Conservation (phyloP, 1,140 invertebrate species). For the Cyrtorhinus lividipennis region DNA sequence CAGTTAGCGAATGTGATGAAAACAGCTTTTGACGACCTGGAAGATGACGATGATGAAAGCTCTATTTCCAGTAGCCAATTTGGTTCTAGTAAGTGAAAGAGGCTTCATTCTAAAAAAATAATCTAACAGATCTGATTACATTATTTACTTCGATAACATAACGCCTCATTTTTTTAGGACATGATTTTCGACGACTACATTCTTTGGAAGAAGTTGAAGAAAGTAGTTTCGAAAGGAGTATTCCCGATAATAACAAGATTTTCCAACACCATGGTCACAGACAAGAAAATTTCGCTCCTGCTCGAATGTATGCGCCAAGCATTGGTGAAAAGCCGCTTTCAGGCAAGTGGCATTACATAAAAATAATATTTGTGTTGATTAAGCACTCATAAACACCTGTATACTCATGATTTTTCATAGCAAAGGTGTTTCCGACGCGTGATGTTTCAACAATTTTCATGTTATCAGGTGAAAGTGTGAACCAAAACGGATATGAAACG, state of each 20-base stretch:
- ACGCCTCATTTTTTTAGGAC: no score
- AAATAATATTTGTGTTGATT: no score
- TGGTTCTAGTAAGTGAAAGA: conserved; percentile 8
- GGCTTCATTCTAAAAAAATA: no score
- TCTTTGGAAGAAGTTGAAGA: neutral
- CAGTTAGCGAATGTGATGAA: conserved; percentile 37
- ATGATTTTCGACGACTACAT: neutral
- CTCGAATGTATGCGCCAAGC: neutral
- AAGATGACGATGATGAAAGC: conserved; percentile 38
- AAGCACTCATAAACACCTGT: no score
- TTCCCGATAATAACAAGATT: neutral
- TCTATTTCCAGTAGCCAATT: conserved; percentile 34
- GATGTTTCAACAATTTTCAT: no score
- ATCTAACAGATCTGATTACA: no score
- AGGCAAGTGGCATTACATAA: neutral
- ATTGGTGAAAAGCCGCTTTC: neutral
- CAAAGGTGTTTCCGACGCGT: no score
- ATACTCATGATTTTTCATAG: no score
- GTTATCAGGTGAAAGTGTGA: neutral
- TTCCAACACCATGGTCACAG: neutral
- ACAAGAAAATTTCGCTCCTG: neutral
- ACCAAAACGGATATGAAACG: neutral
- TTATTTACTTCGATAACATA: no score
- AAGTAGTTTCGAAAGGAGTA: neutral
- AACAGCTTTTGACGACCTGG: conserved; percentile 41